Conservation (phyloP, 2,797 vertebrate genomes). For the Malacoraja senta region DNA sequence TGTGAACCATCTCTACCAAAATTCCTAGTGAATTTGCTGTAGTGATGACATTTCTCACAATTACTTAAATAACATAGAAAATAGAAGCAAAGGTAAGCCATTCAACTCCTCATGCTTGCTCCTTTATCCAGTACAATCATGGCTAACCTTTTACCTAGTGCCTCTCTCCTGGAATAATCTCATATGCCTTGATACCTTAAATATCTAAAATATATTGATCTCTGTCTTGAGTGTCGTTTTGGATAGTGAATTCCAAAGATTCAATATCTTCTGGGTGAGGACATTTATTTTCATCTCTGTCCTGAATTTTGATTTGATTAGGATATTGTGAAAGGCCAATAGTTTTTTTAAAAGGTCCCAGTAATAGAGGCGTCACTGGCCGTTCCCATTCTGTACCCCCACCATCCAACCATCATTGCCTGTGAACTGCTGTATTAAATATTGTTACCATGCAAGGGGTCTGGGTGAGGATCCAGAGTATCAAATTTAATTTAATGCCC, state of each 20-base stretch:
- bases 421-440: neutral
- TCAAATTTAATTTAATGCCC: neutral
- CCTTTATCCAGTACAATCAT: too few species aligned
- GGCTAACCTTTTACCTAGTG: too few species aligned
- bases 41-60: neutral
- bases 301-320: neutral
- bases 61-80: too few species aligned
- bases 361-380: neutral
- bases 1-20: neutral
- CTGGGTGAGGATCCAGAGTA: neutral
- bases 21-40: neutral
- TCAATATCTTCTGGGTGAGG: too few species aligned
- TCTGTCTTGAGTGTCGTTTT: too few species aligned
- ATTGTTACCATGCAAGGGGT: neutral
- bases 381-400: neutral
- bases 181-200: too few species aligned
- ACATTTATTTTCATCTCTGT: too few species aligned
- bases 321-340: neutral
- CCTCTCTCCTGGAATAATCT: too few species aligned
- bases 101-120: too few species aligned
- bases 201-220: too few species aligned
- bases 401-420: neutral
- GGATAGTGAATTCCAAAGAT: too few species aligned
- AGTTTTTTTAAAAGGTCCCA: neutral
- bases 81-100: too few species aligned